phyloP scores from a whole-genome alignment of 2,113 vertebrate species.

The Cricetomys ansorgei region DNA sequence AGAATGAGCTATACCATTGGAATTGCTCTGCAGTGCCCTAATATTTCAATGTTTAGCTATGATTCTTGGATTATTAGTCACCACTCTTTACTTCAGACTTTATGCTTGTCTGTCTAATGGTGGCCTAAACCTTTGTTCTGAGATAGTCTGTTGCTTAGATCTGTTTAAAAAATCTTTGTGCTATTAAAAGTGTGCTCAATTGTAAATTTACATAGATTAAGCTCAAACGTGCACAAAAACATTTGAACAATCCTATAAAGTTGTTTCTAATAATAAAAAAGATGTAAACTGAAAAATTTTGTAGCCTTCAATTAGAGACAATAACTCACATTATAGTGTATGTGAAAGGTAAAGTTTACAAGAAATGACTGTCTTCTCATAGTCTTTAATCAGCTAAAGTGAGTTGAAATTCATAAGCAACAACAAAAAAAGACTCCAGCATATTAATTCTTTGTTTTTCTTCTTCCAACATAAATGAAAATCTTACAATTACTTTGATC shows the following conservation, averaged over 20 bases:
- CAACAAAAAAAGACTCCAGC: background rate
- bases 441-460: slow-evolving; percentile 1
- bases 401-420: background rate
- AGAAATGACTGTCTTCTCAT: slow-evolving; percentile 8
- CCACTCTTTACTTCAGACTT: background rate
- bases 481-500: background rate
- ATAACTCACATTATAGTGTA: background rate
- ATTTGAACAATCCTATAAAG: slow-evolving; percentile 78
- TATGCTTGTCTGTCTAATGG: background rate
- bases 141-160: background rate
- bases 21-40: background rate
- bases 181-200: background rate
- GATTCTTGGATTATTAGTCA: background rate
- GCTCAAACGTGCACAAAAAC: slow-evolving; percentile 71
- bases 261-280: slow-evolving; percentile 75
- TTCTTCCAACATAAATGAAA: slow-evolving; percentile 45
- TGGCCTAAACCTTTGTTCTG: background rate
- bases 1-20: background rate
- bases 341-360: slow-evolving; percentile 31
- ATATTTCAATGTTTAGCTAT: background rate
- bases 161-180: background rate
- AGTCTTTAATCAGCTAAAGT: slow-evolving; percentile 23
- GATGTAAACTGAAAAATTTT: slow-evolving; percentile 64
- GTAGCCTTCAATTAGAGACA: background rate
- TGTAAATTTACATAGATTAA: slow-evolving; percentile 45